Base-by-base conservation (phyloP, 2,888 invertebrate species). In the Philereme transversata region DNA sequence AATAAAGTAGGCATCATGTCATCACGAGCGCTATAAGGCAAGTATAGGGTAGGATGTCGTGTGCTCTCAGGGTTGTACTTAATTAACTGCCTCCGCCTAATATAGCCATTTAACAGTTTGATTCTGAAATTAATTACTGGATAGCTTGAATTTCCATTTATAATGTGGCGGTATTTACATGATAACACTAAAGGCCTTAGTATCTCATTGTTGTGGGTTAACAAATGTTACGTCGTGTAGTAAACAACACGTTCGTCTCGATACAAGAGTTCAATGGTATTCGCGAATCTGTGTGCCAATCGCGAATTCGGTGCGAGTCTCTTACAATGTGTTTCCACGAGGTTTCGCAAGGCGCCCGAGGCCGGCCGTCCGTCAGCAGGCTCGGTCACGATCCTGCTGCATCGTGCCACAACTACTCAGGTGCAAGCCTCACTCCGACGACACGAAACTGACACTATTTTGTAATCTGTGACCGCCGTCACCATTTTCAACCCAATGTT, bases 321-420 rank as follows among this genome's bases (percentile, higher is more conserved):
- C 76, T 61, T 64, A 65, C 62, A 90, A 85, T 86, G 84, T 81
- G 73, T 80, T 77, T 81, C 77, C 77, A 79, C 77, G 78, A 75
- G 73, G 79, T 90, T 84, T 87, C 81, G 89, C 86, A 90, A 90
- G 73, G 65, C 75, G 56, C 71, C 73, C 86, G 88, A 89, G 88
- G 88, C 80, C 85, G 82, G 78, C 76, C 82, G 77, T 84, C 84
- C 82, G 80, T 78, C 82, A 74, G 80, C 41, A 47, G 11, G 41
- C 73, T 77, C 71, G 82, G 82, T 87, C 90, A 86, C 89, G 89
- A 88, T 79, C 81, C 77, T 75, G 79, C 75, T 69, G 73, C 73
- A 71, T 86, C 85, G 86, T 85, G 86, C 81, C 68, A 67, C 72
- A 67, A 43, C 22, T 45, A 7, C 45, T 22, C 22, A 22, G 3